phyloP scores from a whole-genome alignment of 1,140 invertebrate genomes.

The Paraescarpia echinospica region DNA sequence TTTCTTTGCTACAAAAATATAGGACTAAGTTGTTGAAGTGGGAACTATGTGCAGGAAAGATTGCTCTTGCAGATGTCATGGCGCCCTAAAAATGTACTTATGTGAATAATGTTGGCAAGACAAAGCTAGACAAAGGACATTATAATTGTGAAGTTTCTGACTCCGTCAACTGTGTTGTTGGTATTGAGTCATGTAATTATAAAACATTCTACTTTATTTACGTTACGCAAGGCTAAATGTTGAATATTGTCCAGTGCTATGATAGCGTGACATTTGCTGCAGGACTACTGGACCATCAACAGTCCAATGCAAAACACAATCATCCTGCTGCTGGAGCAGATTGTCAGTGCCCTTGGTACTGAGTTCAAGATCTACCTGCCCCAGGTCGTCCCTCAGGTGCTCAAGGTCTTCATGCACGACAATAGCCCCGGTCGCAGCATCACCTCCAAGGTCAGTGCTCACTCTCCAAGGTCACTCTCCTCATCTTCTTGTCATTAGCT shows the following conservation, averaged over 20 bases:
- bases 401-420: constrained; percentile 89
- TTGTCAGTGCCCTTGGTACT: constrained; percentile 87
- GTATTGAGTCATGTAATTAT: not conserved
- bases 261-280: constrained; percentile 29
- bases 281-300: constrained; percentile 68
- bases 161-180: not conserved
- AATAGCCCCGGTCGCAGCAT: constrained; percentile 81
- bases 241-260: no score
- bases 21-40: no score
- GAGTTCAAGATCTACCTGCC: constrained; percentile 96
- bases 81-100: no score
- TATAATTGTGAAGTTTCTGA: no score
- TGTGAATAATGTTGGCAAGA: no score
- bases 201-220: not conserved
- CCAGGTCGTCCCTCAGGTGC: constrained; percentile 90
- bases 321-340: constrained; percentile 90
- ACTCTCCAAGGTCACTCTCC: not conserved
- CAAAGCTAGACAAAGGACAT: no score
- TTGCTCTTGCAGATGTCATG: no score
- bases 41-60: no score
- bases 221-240: no score
- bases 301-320: constrained; percentile 68
- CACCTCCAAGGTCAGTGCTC: constrained; percentile 71
- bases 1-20: no score
- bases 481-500: no score